A percentile compares a stretch with the other conserved stretches of the same genome.
phyloP scores from a whole-genome alignment of 35 echinoderm and acorn worm species.

The Apostichopus parvimensis region DNA sequence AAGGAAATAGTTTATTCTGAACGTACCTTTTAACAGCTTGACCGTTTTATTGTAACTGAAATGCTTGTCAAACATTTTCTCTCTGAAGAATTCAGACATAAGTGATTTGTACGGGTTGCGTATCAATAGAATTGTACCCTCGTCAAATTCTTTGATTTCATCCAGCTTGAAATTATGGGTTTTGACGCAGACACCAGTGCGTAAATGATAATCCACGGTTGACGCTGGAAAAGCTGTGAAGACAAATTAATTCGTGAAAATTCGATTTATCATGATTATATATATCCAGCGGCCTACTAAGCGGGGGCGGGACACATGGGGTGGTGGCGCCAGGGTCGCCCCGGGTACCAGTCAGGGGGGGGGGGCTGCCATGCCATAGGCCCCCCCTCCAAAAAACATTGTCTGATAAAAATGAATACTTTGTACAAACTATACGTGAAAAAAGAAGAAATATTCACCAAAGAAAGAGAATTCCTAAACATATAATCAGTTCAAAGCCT shows the following conservation, averaged over 20 bases:
- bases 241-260: not conserved
- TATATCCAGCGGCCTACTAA: too few relatives aligned
- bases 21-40: conserved; percentile 3
- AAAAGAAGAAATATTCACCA: too few relatives aligned
- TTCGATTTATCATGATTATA: too few relatives aligned
- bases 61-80: conserved; percentile 31
- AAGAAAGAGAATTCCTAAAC: too few relatives aligned
- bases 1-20: not conserved
- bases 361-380: too few relatives aligned
- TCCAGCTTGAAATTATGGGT: not conserved
- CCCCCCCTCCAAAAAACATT: too few relatives aligned
- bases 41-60: conserved; percentile 22
- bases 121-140: conserved; percentile 26
- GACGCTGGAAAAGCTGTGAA: conserved; percentile 21
- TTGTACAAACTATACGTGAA: too few relatives aligned
- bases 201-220: conserved; percentile 25
- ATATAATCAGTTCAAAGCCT: too few relatives aligned
- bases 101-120: conserved; percentile 25
- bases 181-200: conserved; percentile 23
- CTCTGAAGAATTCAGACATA: conserved; percentile 42
- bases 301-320: too few relatives aligned
- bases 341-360: too few relatives aligned
- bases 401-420: too few relatives aligned
- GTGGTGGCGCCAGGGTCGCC: too few relatives aligned
- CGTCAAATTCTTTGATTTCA: conserved; percentile 12